A percentile compares a stretch with the other conserved stretches of the same genome.
phyloP scores from a whole-genome alignment of 1,140 invertebrate species.

The Brachionus sp. region DNA sequence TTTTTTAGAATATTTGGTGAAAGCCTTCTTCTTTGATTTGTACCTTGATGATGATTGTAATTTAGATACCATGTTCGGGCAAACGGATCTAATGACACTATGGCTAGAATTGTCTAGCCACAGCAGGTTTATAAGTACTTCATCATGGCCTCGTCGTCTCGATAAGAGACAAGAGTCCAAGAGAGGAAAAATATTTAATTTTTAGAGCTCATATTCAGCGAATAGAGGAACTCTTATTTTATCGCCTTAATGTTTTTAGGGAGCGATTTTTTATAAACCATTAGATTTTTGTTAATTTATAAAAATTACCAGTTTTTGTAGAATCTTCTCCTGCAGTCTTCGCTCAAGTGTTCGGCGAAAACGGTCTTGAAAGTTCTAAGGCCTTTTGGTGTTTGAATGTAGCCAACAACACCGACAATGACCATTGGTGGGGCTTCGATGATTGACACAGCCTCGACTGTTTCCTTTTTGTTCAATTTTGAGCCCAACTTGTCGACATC shows the following conservation, averaged over 20 bases:
- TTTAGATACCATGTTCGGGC: conserved; percentile 14
- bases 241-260: background rate
- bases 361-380: conserved; percentile 87
- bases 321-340: conserved; percentile 94
- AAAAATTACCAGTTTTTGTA: conserved; percentile 96
- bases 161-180: background rate
- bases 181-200: conserved; percentile 31
- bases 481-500: conserved; percentile 98
- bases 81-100: background rate
- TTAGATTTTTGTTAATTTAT: conserved; percentile 42
- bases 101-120: background rate
- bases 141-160: conserved; percentile 13
- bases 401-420: conserved; percentile 92
- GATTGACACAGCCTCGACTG: conserved; percentile 96
- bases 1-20: conserved; percentile 95
- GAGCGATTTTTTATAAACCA: conserved; percentile 32
- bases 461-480: conserved; percentile 99
- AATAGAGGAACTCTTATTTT: conserved; percentile 40
- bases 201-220: conserved; percentile 34
- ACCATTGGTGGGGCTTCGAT: conserved; percentile 97
- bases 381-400: conserved; percentile 96
- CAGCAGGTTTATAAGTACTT: conserved; percentile 46
- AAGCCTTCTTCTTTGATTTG: conserved; percentile 99
- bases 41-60: conserved; percentile 69
- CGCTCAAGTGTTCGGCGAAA: conserved; percentile 96